Percentiles rank a stretch among this genome's conserved stretches.
phyloP scores from a whole-genome alignment of 2,797 vertebrate species.

The Coendou prehensilis region DNA sequence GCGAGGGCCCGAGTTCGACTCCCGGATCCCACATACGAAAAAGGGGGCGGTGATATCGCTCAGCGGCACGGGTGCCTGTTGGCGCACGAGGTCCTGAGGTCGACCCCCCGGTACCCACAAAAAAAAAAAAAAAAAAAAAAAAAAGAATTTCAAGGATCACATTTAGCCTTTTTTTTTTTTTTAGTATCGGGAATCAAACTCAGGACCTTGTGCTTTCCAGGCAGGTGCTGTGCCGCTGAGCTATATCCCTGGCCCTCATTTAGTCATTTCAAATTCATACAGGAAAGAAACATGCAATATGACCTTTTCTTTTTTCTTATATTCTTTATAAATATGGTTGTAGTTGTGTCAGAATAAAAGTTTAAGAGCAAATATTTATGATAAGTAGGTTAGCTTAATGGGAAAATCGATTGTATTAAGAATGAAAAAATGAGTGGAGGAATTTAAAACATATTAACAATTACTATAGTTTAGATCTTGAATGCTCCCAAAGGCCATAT shows the following conservation, averaged over 20 bases:
- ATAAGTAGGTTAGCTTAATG: not conserved
- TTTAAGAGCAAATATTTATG: conserved; percentile 33
- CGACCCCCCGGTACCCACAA: too few species aligned
- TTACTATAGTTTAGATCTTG: not conserved
- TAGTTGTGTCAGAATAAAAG: not conserved
- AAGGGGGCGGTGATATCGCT: too few species aligned
- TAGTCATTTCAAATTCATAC: conserved; percentile 14
- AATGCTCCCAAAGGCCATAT: not conserved
- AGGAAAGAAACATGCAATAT: not conserved
- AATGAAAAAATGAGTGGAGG: not conserved
- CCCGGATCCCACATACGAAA: too few species aligned
- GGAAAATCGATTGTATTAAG: not conserved
- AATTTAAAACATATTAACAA: not conserved
- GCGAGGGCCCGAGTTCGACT: too few species aligned
- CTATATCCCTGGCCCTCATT: too few species aligned
- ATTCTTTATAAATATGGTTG: not conserved
- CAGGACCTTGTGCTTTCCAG: too few species aligned
- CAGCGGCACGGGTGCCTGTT: too few species aligned
- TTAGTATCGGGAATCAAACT: too few species aligned
- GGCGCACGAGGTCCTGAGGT: too few species aligned
- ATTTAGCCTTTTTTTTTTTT: not conserved
- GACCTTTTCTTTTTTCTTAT: not conserved
- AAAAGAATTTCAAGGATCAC: not conserved
- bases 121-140: too few species aligned
- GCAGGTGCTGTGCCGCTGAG: too few species aligned